A percentile compares a stretch with the other conserved stretches of the same genome.
Conservation (phyloP, 2,888 invertebrate genomes). For the Diarsia rubi region DNA sequence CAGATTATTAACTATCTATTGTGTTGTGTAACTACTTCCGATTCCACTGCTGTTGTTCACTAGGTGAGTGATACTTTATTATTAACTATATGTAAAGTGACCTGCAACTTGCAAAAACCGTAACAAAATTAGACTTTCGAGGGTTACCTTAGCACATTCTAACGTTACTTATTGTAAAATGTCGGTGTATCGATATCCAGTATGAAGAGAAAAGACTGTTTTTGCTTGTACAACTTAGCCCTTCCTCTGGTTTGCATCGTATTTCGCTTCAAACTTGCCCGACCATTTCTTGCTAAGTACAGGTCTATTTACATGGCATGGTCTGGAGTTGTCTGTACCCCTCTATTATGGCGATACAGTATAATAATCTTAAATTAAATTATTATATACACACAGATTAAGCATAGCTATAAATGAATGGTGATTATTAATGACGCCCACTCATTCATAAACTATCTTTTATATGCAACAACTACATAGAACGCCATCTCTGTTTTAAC, state of each 20-base stretch:
- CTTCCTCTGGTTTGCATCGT: background rate
- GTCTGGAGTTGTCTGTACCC: background rate
- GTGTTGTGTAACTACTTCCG: too few relatives aligned
- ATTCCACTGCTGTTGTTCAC: too few relatives aligned
- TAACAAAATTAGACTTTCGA: background rate
- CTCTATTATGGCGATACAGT: background rate
- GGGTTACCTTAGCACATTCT: background rate
- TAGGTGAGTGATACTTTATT: too few relatives aligned
- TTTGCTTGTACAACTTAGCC: conserved; percentile 1
- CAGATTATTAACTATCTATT: too few relatives aligned
- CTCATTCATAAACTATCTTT: background rate
- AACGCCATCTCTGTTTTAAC: conserved; percentile 41
- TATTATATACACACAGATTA: background rate
- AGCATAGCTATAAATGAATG: background rate
- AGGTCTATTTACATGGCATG: background rate
- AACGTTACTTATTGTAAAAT: background rate
- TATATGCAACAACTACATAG: too few relatives aligned
- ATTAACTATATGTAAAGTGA: too few relatives aligned
- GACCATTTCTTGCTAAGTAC: conserved; percentile 9
- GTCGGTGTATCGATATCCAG: background rate
- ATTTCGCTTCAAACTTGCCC: background rate
- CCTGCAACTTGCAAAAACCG: background rate
- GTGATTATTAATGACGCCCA: background rate
- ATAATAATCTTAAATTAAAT: background rate
- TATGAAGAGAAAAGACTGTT: background rate